A percentile compares a stretch with the other conserved stretches of the same genome.
phyloP scores from a whole-genome alignment of 1,140 invertebrate genomes.

The Amphibalanus amphitrite region DNA sequence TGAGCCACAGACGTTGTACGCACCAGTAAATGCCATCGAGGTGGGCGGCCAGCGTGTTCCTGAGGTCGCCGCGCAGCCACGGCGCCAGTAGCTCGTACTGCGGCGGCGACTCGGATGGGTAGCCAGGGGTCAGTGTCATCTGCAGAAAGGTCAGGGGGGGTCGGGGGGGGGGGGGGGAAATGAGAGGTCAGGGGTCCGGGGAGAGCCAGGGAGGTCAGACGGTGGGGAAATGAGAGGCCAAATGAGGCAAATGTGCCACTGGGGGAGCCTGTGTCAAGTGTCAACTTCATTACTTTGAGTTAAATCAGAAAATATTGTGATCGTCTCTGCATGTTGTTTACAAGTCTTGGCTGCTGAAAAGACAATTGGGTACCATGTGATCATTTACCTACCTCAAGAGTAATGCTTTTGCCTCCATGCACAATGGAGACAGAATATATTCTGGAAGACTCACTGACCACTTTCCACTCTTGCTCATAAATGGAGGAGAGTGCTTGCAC shows the following conservation, averaged over 20 bases:
- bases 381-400: slow-evolving; percentile 10
- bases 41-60: background rate
- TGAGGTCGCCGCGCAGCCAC: slow-evolving; percentile 32
- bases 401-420: slow-evolving; percentile 29
- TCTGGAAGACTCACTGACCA: slow-evolving; percentile 35
- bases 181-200: too few relatives aligned
- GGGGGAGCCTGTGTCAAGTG: background rate
- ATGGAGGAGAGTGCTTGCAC: slow-evolving; percentile 54
- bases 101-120: slow-evolving; percentile 45
- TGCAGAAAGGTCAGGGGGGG: slow-evolving; percentile 27
- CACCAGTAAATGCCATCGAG: slow-evolving; percentile 12
- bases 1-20: too few relatives aligned
- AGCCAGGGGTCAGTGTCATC: slow-evolving; percentile 39
- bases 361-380: too few relatives aligned
- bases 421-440: slow-evolving; percentile 38
- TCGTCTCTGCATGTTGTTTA: too few relatives aligned
- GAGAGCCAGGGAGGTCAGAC: too few relatives aligned
- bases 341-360: too few relatives aligned
- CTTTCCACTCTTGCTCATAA: slow-evolving; percentile 48
- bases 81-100: slow-evolving; percentile 53
- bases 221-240: too few relatives aligned
- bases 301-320: background rate
- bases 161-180: background rate
- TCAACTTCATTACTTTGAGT: background rate
- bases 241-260: too few relatives aligned